Base-by-base conservation (phyloP, 2,113 vertebrate genomes). In the Epinephelus moara region DNA sequence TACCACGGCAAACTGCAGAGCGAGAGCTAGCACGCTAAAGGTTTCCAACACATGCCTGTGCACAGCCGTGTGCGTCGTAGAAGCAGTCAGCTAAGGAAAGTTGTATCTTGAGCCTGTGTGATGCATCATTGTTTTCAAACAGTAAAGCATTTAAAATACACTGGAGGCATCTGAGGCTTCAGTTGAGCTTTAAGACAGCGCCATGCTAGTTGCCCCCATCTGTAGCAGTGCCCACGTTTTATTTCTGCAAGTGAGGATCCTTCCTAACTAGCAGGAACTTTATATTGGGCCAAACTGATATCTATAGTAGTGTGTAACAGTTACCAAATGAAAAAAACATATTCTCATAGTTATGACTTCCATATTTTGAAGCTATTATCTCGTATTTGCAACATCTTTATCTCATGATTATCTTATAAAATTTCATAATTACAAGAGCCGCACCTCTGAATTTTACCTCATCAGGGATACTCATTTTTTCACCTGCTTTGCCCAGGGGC, bases 31-130 rank as follows among this genome's bases (percentile, higher is more conserved):
- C 84, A 72, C 77, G 89, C 91, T 89, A 88, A 94, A 87, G 91
- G 91, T 90, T 94, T 91, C 45, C 45, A 81, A 95, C 94, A 94
- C 95, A 95, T 94, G 95, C 95, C 93, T 94, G 95, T 90, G 93
- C 92, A 94, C 95, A 93, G 96, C 93, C 67, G 89, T 90, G 94
- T 67, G 91, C 92, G 94, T 94, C 84, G 89, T 80, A 61, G 92
- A 94, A 95, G 94, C 95, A 93, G 95, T 88, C 83, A 93, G 85
- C 91, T 85, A 88, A 92, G 75, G 90, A 85, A 53, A 79, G 91
- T 45, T 78, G 75, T 59, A 56, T 83, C 82, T 68, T 13, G 12
- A 87, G 73, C 49, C 71, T 70, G 57, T 14, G 15, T 5, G 82
- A 85, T 77, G 86, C 80, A 82, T 61, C 15, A 83, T 52, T 53